phyloP scores from a whole-genome alignment of 2,113 vertebrate species.

The Halichoeres trimaculatus region DNA sequence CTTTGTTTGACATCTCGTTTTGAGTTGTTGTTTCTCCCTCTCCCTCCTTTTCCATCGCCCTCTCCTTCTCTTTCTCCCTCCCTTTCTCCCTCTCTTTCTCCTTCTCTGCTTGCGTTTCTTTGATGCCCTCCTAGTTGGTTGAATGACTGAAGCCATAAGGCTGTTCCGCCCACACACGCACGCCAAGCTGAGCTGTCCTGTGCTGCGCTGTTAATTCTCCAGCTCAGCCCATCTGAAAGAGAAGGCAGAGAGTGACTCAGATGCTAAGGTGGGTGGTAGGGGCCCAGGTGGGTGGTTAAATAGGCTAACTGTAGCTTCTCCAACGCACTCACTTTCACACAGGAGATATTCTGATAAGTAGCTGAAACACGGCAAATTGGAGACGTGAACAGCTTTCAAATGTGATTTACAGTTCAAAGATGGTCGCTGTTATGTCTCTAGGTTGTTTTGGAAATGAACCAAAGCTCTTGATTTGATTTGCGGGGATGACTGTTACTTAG shows the following conservation, averaged over 20 bases:
- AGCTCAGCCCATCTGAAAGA: conserved; percentile 76
- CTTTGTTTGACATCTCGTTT: conserved; percentile 80
- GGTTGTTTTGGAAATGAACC: conserved; percentile 79
- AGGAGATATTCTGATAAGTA: conserved; percentile 81
- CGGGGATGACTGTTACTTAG: conserved; percentile 71
- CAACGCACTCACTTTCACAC: conserved; percentile 76
- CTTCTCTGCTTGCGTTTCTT: conserved; percentile 64
- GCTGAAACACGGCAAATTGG: conserved; percentile 78
- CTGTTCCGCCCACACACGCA: conserved; percentile 79
- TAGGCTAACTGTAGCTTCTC: conserved; percentile 81
- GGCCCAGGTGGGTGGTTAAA: conserved; percentile 85
- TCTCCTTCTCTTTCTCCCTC: conserved; percentile 22
- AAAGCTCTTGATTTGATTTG: conserved; percentile 80
- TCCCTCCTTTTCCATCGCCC: conserved; percentile 15
- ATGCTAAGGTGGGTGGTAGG: conserved; percentile 83
- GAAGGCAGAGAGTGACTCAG: conserved; percentile 83
- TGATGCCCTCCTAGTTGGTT: conserved; percentile 81
- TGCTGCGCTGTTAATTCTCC: conserved; percentile 77
- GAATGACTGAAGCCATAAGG: conserved; percentile 82
- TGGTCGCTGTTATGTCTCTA: conserved; percentile 68
- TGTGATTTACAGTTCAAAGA: conserved; percentile 82
- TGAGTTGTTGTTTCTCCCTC: conserved; percentile 70
- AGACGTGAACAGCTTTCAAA: conserved; percentile 77
- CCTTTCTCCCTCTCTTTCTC: conserved; percentile 6
- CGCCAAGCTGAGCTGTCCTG: conserved; percentile 74